Conservation (phyloP, 1,140 invertebrate species). For the Berghia stephanieae region DNA sequence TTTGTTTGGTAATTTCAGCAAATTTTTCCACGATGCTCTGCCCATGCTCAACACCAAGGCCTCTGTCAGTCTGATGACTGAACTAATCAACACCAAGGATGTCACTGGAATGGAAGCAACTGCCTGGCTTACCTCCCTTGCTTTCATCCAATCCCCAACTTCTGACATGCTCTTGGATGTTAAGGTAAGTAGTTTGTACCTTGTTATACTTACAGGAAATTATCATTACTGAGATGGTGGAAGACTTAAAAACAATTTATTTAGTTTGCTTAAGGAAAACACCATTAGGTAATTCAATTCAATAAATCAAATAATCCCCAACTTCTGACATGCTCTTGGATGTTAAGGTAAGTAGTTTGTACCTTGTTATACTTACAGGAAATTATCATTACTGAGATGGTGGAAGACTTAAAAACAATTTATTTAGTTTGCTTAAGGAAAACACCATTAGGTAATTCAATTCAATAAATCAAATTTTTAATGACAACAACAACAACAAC, state of each 20-base stretch:
- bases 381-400: background rate
- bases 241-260: background rate
- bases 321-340: too few relatives aligned
- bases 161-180: conserved; percentile 76
- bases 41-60: conserved; percentile 83
- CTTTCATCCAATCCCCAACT: conserved; percentile 80
- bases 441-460: too few relatives aligned
- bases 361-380: background rate
- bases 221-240: background rate
- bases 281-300: too few relatives aligned
- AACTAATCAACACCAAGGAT: conserved; percentile 78
- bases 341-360: conserved; percentile 68
- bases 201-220: background rate
- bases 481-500: too few relatives aligned
- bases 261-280: too few relatives aligned
- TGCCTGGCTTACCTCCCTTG: conserved; percentile 83
- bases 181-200: conserved; percentile 64
- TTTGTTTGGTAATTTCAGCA: conserved; percentile 63
- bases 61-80: conserved; percentile 82
- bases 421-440: too few relatives aligned
- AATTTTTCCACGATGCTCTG: conserved; percentile 76
- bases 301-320: too few relatives aligned
- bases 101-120: conserved; percentile 72
- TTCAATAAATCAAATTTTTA: too few relatives aligned
- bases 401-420: background rate